These are phyloP conservation scores for Danio aesculapii DNA, from an alignment of 2,797 vertebrate genomes.

Conservation along the genomic window DNA sequence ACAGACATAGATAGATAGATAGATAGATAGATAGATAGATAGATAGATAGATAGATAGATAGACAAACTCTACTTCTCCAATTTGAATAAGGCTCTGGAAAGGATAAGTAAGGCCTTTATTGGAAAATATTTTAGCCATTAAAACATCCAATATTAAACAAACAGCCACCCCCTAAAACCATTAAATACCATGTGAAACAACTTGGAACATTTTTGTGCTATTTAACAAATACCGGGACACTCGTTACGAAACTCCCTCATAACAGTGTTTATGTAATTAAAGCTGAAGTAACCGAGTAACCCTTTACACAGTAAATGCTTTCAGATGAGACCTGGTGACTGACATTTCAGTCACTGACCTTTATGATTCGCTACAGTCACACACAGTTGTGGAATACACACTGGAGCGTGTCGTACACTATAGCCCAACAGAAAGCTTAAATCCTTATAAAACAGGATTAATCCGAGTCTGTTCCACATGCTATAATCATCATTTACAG, in stretches of 20 bases:
- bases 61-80: no score
- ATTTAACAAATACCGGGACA: neutral
- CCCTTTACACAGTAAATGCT: constrained; percentile 1
- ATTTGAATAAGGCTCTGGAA: no score
- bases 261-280: constrained; percentile 4
- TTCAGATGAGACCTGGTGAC: constrained; percentile 1
- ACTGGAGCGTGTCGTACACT: neutral
- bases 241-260: neutral
- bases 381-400: neutral
- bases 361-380: neutral
- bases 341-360: constrained; percentile 20
- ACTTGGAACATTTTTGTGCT: no score
- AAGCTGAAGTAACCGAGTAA: constrained; percentile 5
- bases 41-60: no score
- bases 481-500: constrained; percentile 37
- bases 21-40: no score
- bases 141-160: no score
- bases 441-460: constrained; percentile 50
- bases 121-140: no score
- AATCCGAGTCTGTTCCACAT: constrained; percentile 22
- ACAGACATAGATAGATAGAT: no score
- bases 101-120: no score
- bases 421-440: constrained; percentile 39
- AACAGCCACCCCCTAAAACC: neutral
- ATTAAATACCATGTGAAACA: neutral